Base-by-base conservation (phyloP, 2,888 invertebrate genomes). In the Brachyptera putata region DNA sequence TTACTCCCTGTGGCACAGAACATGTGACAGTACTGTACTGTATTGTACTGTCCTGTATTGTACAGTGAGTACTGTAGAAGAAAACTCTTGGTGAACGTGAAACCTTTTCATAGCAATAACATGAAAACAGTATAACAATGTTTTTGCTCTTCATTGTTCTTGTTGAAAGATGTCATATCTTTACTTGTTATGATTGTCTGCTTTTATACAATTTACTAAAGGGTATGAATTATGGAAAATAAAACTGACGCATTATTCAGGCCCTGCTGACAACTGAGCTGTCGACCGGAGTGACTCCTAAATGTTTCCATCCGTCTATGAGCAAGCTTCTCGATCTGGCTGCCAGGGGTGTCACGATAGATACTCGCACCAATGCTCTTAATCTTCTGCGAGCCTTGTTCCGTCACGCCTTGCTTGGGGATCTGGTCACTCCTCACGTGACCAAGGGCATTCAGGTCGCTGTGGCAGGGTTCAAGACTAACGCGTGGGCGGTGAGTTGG, bases 371-470 rank as follows among this genome's bases (percentile, higher is more conserved):
- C 30, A 96, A 95, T 75, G 84, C 89, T n/a, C 74, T 92, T 67
- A 95, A 97, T 74, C 88, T 95, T 57, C 76, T 96, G 66, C 80
- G 95, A 65, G 86, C 90, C 0, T 73, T 97, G 39, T 89, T 85
- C 71, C 82, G 89, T 34, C 87, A 90, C 73, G 81, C 89, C 1
- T 80, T 85, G 65, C 78, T 97, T 39, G 85, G 86, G 13, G 90
- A 91, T 63, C 75, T 81, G 61, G 84, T 89, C 0, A 79, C 81
- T 43, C 79, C 83, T 2, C 89, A 84, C 73, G 81, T 91, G 9
- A 84, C 83, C 0, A 79, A 80, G 39, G 91, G 86, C 16, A 77
- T 95, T 1, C 77, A 83, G 66, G 80, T 84, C 3, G 87, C 94
- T 2, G 79, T 95, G 24, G 74, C 75, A 13, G 90, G 91, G 7